Evolutionary conservation across 2,113 vertebrate genomes (phyloP).

Genomic region (Ceyx melanurus): DNA sequence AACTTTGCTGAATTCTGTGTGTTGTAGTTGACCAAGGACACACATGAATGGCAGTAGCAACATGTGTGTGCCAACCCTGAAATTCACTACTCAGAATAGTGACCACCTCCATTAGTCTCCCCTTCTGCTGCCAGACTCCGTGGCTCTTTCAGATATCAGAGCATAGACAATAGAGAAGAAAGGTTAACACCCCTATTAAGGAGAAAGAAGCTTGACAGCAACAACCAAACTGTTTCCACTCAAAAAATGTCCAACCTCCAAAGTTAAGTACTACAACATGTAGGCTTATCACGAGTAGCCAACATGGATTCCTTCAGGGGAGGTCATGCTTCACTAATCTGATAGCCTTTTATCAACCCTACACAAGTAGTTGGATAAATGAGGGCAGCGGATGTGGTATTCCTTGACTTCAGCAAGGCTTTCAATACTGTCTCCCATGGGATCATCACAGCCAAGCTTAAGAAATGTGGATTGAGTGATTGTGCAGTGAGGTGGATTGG

Average conservation of each 20-base stretch:
- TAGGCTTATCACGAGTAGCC: not conserved
- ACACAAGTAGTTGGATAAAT: too few species aligned
- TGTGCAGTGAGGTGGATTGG: too few species aligned
- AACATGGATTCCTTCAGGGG: too few species aligned
- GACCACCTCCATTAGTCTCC: not conserved
- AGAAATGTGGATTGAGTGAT: too few species aligned
- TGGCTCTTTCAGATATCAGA: not conserved
- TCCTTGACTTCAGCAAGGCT: too few species aligned
- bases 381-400: too few species aligned
- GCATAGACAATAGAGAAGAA: not conserved
- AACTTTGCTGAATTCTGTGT: not conserved
- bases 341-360: too few species aligned
- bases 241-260: not conserved
- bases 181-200: not conserved
- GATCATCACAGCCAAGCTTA: too few species aligned
- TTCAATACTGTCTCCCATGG: too few species aligned
- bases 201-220: not conserved
- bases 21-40: not conserved
- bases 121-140: not conserved
- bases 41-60: not conserved
- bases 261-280: not conserved
- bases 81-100: not conserved
- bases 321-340: too few species aligned
- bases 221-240: not conserved
- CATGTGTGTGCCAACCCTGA: not conserved